Evolutionary conservation across 2,113 vertebrate genomes (phyloP).

Genomic region (Chionis minor): DNA sequence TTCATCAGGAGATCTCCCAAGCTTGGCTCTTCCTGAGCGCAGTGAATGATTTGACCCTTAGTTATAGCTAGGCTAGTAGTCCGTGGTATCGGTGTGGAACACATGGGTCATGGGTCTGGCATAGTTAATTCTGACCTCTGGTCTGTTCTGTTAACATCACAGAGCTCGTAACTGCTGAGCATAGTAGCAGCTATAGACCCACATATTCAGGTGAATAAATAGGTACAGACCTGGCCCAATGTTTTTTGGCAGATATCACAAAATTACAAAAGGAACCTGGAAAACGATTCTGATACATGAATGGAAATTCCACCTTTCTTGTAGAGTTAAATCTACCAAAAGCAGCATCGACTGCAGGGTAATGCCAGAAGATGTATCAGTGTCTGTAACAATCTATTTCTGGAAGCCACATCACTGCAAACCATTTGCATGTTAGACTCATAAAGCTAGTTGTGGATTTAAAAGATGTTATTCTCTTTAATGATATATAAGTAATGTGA

Average conservation of each 20-base stretch:
- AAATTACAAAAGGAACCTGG: slow-evolving; percentile 4
- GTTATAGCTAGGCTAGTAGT: not conserved
- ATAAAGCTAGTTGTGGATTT: slow-evolving; percentile 44
- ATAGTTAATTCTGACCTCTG: not conserved
- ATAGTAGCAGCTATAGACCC: not conserved
- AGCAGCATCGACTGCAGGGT: slow-evolving; percentile 42
- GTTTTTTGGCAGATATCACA: not conserved
- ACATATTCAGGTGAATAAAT: not conserved
- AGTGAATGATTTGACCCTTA: not conserved
- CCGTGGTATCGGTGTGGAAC: not conserved
- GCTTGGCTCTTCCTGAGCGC: not conserved
- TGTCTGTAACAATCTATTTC: slow-evolving; percentile 64
- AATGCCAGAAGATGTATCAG: slow-evolving; percentile 61
- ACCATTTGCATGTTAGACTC: slow-evolving; percentile 65
- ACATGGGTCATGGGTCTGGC: rapidly evolving
- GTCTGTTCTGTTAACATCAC: not conserved
- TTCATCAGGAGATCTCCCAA: not conserved
- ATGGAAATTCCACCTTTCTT: not conserved
- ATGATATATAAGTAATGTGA: slow-evolving; percentile 35
- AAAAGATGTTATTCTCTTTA: slow-evolving; percentile 60
- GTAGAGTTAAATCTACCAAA: slow-evolving; percentile 57
- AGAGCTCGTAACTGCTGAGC: not conserved
- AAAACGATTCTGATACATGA: not conserved
- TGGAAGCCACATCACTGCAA: slow-evolving; percentile 69
- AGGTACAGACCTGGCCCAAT: not conserved